These are phyloP conservation scores for Amazona guildingii DNA, from an alignment of 2,113 vertebrate genomes.

Conservation along the genomic window DNA sequence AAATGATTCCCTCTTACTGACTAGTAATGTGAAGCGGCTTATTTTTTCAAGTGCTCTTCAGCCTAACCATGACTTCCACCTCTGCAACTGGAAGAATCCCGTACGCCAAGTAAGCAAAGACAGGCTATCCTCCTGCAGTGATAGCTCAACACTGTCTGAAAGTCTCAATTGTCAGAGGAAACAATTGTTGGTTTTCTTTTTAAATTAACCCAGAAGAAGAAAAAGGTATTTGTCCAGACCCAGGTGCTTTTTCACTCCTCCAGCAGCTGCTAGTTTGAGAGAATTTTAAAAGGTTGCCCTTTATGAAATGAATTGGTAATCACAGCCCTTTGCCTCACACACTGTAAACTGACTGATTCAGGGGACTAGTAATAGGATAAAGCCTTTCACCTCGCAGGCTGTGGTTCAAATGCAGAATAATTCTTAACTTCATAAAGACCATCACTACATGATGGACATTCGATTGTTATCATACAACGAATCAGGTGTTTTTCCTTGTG, in stretches of 20 bases:
- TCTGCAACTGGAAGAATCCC: conserved; percentile 18
- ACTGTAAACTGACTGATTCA: background rate
- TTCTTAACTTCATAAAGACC: conserved; percentile 21
- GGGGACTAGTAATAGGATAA: conserved; percentile 15
- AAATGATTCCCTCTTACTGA: background rate
- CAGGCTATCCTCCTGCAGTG: background rate
- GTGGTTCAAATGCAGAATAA: background rate
- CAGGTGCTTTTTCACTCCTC: conserved; percentile 4
- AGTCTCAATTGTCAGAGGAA: background rate
- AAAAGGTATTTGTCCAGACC: background rate
- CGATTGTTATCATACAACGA: background rate
- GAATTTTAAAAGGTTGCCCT: conserved; percentile 36
- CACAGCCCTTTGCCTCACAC: background rate
- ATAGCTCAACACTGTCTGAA: background rate
- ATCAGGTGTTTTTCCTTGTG: conserved; percentile 2
- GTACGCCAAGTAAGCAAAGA: background rate
- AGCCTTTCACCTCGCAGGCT: conserved; percentile 21
- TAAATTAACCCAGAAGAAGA: conserved; percentile 18
- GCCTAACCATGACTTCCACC: background rate
- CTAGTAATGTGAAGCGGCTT: background rate
- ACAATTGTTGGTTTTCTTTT: conserved; percentile 7
- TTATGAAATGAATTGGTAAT: conserved; percentile 53
- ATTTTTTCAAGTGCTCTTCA: conserved; percentile 27
- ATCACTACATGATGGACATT: background rate
- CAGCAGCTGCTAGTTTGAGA: conserved; percentile 35